Evolutionary conservation across 2,888 invertebrate species (phyloP).

Genomic region (Morpho achilles): DNA sequence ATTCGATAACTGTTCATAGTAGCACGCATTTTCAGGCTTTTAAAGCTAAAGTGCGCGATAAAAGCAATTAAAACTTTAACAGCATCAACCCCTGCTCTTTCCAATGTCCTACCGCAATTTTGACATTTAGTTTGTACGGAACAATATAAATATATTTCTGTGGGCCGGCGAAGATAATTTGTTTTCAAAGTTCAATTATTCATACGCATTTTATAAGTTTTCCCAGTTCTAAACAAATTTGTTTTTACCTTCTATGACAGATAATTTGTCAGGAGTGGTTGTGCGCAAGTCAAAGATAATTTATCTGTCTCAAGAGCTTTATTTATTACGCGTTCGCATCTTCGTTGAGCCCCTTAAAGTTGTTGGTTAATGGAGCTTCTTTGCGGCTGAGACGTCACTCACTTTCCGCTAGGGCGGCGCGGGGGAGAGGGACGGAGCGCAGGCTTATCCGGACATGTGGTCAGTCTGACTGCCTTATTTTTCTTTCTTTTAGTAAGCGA

Average conservation of each 20-base stretch:
- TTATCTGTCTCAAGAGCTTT: conserved; percentile 76
- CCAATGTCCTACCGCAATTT: conserved; percentile 50
- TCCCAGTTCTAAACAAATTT: conserved; percentile 68
- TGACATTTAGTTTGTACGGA: conserved; percentile 40
- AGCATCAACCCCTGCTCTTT: conserved; percentile 56
- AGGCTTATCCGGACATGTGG: conserved; percentile 38
- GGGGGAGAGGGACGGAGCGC: conserved; percentile 18
- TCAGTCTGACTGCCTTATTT: conserved; percentile 45
- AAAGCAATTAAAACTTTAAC: conserved; percentile 75
- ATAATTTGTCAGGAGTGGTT: conserved; percentile 73
- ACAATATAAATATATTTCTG: conserved; percentile 31
- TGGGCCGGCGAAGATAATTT: conserved; percentile 17
- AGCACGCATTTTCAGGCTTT: conserved; percentile 57
- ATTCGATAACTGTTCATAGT: conserved; percentile 55
- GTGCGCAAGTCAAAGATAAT: conserved; percentile 75
- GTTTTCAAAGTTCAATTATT: conserved; percentile 33
- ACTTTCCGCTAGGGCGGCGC: conserved; percentile 36
- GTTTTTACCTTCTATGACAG: conserved; percentile 75
- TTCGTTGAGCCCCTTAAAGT: conserved; percentile 69
- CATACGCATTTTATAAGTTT: conserved; percentile 53
- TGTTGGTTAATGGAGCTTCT: conserved; percentile 71
- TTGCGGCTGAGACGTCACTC: conserved; percentile 61
- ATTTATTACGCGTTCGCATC: conserved; percentile 76
- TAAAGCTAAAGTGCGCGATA: conserved; percentile 51
- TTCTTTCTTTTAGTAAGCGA: conserved; percentile 49